phyloP scores from a whole-genome alignment of 64 coral and sea anemone genomes.

The Pocillopora damicornis region DNA sequence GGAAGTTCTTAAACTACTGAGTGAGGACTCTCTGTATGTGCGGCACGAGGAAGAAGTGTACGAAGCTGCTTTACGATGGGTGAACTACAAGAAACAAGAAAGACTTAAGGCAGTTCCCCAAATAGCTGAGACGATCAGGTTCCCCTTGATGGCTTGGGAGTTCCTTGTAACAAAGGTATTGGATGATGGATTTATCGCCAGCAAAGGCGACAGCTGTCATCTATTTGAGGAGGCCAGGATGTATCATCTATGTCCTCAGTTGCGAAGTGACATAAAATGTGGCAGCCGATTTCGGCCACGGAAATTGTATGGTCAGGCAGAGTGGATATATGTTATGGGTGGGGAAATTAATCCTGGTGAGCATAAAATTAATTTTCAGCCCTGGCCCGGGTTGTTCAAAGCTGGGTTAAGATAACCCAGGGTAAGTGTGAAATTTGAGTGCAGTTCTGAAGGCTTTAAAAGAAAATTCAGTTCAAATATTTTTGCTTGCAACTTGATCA shows the following conservation, averaged over 20 bases:
- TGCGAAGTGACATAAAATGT: neutral
- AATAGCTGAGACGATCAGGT: conserved; percentile 54
- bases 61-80: conserved; percentile 60
- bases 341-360: conserved; percentile 14
- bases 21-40: conserved; percentile 79
- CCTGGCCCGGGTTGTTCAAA: too few relatives aligned
- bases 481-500: too few relatives aligned
- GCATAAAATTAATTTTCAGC: neutral
- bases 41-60: conserved; percentile 67
- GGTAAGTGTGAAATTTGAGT: too few relatives aligned
- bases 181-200: conserved; percentile 65
- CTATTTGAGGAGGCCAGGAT: conserved; percentile 91
- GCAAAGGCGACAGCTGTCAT: conserved; percentile 34
- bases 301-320: conserved; percentile 26
- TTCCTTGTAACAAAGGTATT: conserved; percentile 76
- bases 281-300: neutral
- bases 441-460: too few relatives aligned
- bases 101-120: conserved; percentile 51
- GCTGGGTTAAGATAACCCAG: too few relatives aligned
- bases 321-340: conserved; percentile 19
- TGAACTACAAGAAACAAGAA: conserved; percentile 47
- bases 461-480: too few relatives aligned
- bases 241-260: conserved; percentile 75
- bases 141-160: conserved; percentile 73
- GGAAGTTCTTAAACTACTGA: conserved; percentile 59